Base-by-base conservation (phyloP, 2,797 vertebrate genomes). In the Muraenolepis orangiensis region DNA sequence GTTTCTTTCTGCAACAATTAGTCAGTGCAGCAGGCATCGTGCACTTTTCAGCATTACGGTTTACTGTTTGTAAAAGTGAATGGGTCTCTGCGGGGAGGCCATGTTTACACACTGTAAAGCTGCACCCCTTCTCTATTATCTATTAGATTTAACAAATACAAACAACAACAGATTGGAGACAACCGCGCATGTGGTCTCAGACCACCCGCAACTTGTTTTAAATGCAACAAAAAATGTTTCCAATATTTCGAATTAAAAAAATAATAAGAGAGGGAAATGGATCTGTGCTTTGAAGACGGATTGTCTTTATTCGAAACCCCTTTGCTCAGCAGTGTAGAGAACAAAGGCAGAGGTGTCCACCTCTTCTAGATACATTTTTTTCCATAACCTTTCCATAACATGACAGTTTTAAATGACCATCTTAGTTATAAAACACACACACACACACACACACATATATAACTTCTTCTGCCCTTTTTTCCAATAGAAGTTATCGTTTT, bases 241-340 rank as follows among this genome's bases (percentile, higher is more conserved):
- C 30, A 67, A 29, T 67, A 67, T 30, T 14, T 67, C 66, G 31
- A 16, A 16, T 34, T 38, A 0, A 26, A 72, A 89, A 74, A 93
- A 87, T 81, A 87, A 93, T n/a, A n/a, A n/a, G n/a, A n/a, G n/a
- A n/a, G 87, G 29, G 73, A 83, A 78, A 84, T 86, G 79, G 83
- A 82, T 86, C 74, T 89, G 66, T 51, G 12, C 89, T 90, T 95
- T 92, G 91, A 95, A 93, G 96, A 98, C 97, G 96, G 95, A 96
- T 97, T 97, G 96, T 97, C 96, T 98, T 98, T 98, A 98, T 98
- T 98, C 92, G 94, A 97, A 97, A 97, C 79, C 91, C 90, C 96
- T 96, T 95, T 95, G 96, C 95, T 95, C 95, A 91, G 93, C 94
- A 95, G 93, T 93, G n/a, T n/a, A n/a, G n/a, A 92, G 94, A 96